phyloP scores from a whole-genome alignment of 2,113 vertebrate species.

The Notiomystis cincta region DNA sequence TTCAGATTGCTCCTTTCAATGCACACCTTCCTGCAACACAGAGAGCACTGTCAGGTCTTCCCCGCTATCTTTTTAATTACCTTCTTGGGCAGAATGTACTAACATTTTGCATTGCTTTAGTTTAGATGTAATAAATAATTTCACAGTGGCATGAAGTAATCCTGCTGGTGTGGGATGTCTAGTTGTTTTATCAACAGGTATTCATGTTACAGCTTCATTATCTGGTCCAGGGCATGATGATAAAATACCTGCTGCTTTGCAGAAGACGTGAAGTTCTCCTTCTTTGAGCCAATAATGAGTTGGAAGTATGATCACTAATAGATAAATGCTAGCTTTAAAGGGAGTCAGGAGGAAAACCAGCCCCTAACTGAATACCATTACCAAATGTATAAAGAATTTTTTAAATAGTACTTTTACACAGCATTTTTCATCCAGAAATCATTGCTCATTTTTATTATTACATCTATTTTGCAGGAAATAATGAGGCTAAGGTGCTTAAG shows the following conservation, averaged over 20 bases:
- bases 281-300: not conserved
- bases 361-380: not conserved
- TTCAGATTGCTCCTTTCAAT: conserved; percentile 80
- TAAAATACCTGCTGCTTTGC: not conserved
- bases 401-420: not conserved
- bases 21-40: conserved; percentile 75
- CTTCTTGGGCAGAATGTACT: not conserved
- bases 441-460: not conserved
- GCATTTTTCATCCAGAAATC: not conserved
- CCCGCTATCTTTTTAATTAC: not conserved
- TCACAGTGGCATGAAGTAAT: not conserved
- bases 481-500: not conserved
- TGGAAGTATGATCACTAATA: not conserved
- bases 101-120: not conserved
- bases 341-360: not conserved
- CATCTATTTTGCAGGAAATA: not conserved
- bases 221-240: not conserved
- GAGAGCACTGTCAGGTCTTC: not conserved
- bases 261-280: not conserved
- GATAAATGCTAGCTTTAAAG: not conserved
- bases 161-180: not conserved
- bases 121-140: not conserved
- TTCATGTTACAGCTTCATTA: not conserved
- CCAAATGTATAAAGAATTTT: not conserved
- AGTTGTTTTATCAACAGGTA: not conserved